Percentiles rank a stretch among this genome's conserved stretches.
These are phyloP conservation scores for Galagoides demidoff DNA, from an alignment of 2,797 vertebrate species.

Conservation along the genomic window DNA sequence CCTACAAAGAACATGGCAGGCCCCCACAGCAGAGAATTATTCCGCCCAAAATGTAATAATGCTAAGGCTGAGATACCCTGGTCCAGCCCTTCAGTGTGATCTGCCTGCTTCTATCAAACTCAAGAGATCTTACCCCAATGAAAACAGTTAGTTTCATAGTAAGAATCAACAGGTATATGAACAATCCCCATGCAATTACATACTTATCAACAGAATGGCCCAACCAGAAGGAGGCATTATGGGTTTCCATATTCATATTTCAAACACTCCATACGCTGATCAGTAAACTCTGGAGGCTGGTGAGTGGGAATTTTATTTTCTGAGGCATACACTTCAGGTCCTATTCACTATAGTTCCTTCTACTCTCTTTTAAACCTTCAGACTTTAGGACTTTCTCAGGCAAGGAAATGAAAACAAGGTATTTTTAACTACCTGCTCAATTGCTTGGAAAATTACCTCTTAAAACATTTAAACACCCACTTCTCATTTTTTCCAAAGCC, in stretches of 20 bases:
- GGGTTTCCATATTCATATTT: not conserved
- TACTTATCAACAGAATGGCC: not conserved
- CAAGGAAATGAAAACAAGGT: conserved; percentile 79
- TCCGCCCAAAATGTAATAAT: not conserved
- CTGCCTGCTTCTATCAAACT: not conserved
- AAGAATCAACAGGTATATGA: conserved; percentile 7
- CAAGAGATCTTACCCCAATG: not conserved
- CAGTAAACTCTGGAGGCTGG: not conserved
- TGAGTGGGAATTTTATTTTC: not conserved
- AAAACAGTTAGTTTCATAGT: not conserved
- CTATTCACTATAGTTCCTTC: not conserved
- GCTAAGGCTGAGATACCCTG: not conserved
- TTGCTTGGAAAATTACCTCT: conserved; percentile 78
- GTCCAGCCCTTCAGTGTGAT: not conserved
- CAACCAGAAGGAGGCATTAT: not conserved
- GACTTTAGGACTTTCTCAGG: conserved; percentile 65
- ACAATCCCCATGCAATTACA: not conserved
- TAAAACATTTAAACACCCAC: conserved; percentile 76
- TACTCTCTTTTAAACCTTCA: conserved; percentile 48
- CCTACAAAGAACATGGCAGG: not conserved
- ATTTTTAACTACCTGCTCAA: conserved; percentile 81
- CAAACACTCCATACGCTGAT: not conserved
- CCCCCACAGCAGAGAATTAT: not conserved
- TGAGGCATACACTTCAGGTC: not conserved
- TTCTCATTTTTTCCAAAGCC: conserved; percentile 72